These are phyloP conservation scores for Sphecodes monilicornis DNA, from an alignment of 2,888 invertebrate genomes.

Conservation along the genomic window DNA sequence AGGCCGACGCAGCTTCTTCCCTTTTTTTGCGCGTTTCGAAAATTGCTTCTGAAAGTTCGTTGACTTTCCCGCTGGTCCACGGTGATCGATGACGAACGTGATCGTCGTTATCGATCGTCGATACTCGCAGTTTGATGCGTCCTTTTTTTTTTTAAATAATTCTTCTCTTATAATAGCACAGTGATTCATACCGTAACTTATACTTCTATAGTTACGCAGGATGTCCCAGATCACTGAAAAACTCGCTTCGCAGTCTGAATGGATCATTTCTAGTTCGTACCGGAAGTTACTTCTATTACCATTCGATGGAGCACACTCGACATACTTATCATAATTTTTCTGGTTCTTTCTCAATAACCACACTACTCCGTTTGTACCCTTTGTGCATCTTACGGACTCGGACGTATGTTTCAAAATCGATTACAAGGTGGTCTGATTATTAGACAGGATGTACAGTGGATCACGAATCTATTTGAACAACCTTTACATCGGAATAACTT, in stretches of 20 bases:
- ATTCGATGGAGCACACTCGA: no score
- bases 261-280: neutral
- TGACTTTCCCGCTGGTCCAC: constrained; percentile 35
- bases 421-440: no score
- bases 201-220: neutral
- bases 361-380: neutral
- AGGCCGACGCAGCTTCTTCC: constrained; percentile 27
- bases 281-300: neutral
- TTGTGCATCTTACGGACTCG: neutral
- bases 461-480: no score
- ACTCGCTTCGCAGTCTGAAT: neutral
- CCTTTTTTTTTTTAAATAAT: neutral
- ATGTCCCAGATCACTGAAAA: neutral
- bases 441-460: no score
- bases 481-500: no score
- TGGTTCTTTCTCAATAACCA: neutral
- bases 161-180: neutral
- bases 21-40: constrained; percentile 52
- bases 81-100: constrained; percentile 36
- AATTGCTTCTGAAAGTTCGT: constrained; percentile 61
- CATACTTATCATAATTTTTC: neutral
- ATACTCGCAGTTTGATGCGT: constrained; percentile 45
- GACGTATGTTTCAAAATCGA: no score
- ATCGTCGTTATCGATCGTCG: constrained; percentile 51
- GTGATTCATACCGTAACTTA: neutral